Evolutionary conservation across 1,140 invertebrate species (phyloP).

Genomic region (Apis dorsata): DNA sequence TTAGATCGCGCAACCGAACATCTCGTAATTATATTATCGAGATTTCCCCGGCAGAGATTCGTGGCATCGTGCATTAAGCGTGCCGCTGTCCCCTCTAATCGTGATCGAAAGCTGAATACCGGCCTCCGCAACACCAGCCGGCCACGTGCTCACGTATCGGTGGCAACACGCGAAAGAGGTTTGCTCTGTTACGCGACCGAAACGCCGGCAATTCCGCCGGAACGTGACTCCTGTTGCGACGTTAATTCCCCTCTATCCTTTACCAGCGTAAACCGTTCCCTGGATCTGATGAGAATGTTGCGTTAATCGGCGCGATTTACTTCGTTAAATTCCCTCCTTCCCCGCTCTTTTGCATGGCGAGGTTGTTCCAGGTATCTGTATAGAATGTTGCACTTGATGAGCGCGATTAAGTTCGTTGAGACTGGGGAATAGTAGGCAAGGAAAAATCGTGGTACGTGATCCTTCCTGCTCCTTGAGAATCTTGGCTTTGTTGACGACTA

Average conservation of each 20-base stretch:
- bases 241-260: constrained; percentile 23
- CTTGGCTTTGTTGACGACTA: background rate
- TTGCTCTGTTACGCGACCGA: constrained; percentile 45
- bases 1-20: background rate
- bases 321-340: background rate
- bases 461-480: background rate
- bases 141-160: constrained; percentile 31
- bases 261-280: background rate
- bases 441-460: background rate
- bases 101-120: constrained; percentile 52
- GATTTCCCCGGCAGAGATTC: constrained; percentile 35
- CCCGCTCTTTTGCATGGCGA: too few species aligned
- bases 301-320: constrained; percentile 28
- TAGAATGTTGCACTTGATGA: too few species aligned
- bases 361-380: too few species aligned
- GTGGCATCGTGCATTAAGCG: constrained; percentile 27
- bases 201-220: constrained; percentile 34
- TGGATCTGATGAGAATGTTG: constrained; percentile 10
- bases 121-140: background rate
- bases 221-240: background rate
- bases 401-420: too few species aligned
- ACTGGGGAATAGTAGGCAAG: too few species aligned
- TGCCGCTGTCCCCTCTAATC: constrained; percentile 44
- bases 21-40: constrained; percentile 57
- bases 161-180: constrained; percentile 39